A percentile compares a stretch with the other conserved stretches of the same genome.
Evolutionary conservation across 2,797 vertebrate genomes (phyloP).

Genomic region (Poecilia wingei): DNA sequence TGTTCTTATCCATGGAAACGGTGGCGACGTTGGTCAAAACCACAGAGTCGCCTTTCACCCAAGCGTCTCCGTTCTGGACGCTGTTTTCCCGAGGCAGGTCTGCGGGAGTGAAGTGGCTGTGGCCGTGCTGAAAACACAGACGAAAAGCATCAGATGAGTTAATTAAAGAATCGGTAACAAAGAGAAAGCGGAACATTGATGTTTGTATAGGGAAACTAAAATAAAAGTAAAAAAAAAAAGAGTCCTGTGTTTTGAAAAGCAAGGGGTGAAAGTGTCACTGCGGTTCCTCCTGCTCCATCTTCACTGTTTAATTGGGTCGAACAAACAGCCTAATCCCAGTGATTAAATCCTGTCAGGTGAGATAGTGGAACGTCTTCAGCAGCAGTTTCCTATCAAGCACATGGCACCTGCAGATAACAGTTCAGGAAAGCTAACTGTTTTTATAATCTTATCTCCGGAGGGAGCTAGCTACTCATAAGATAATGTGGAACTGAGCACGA

Average conservation of each 20-base stretch:
- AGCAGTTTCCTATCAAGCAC: slow-evolving; percentile 23
- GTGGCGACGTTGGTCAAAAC: slow-evolving; percentile 61
- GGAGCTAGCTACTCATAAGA: slow-evolving; percentile 11
- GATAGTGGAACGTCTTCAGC: neutral
- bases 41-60: slow-evolving; percentile 61
- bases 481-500: neutral
- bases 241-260: neutral
- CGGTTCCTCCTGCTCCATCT: neutral
- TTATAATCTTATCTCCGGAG: slow-evolving; percentile 7
- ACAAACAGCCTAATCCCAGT: neutral
- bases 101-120: slow-evolving; percentile 70
- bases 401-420: slow-evolving; percentile 5
- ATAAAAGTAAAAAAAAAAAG: neutral
- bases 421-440: neutral
- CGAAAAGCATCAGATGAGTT: neutral
- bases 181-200: too few species aligned
- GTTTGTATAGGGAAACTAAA: too few species aligned
- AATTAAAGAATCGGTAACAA: neutral
- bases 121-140: slow-evolving; percentile 66
- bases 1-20: slow-evolving; percentile 58
- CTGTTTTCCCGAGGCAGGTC: slow-evolving; percentile 56
- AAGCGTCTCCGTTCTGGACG: slow-evolving; percentile 60
- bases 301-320: neutral
- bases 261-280: neutral
- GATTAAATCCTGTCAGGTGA: neutral